Evolutionary conservation across 2,797 vertebrate genomes (phyloP), one percentile per base, ranked within the genome.

Genomic region (Rachycentron canadum): DNA sequence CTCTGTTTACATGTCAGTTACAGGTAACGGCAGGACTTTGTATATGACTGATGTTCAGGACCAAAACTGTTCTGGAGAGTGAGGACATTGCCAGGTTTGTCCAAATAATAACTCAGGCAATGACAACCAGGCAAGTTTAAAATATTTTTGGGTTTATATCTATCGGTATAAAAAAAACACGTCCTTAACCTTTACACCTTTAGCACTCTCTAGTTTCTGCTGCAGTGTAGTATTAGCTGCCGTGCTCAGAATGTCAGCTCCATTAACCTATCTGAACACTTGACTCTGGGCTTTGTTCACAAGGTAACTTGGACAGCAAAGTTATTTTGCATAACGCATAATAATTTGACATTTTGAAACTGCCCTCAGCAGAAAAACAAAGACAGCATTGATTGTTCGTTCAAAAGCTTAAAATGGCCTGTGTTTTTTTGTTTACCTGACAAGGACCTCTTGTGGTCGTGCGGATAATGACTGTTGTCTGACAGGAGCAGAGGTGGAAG

Each of bases 191-290:
- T 86, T 87, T 79, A 63, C n/a, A 85, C 68, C 38, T 57, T 67
- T 26, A 52, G 45, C 28, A 14, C 52, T 58, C 25, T 47, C 32
- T 17, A 45, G 43, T 74, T 57, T 49, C 55, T 34, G 40, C 76
- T 52, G 70, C 50, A 53, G 66, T 55, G 53, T 73, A 67, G 65
- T 57, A 60, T 78, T 73, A 75, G 61, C 60, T 81, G 59, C 34
- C 50, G 62, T 69, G 43, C 60, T 68, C 14, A 43, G 85, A 86
- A 90, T 84, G 85, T 87, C 86, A 87, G 52, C 69, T 76, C 83
- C 84, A 90, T 90, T 89, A 89, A 84, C 77, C 75, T 77, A 58
- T 78, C 63, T 50, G 12, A 87, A 81, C 72, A 73, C 86, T 87
- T 82, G 73, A 86, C 82, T 85, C 69, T 81, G 68, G 45, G 63